Conservation (phyloP, 2,797 vertebrate genomes). For the Peromyscus attwateri region DNA sequence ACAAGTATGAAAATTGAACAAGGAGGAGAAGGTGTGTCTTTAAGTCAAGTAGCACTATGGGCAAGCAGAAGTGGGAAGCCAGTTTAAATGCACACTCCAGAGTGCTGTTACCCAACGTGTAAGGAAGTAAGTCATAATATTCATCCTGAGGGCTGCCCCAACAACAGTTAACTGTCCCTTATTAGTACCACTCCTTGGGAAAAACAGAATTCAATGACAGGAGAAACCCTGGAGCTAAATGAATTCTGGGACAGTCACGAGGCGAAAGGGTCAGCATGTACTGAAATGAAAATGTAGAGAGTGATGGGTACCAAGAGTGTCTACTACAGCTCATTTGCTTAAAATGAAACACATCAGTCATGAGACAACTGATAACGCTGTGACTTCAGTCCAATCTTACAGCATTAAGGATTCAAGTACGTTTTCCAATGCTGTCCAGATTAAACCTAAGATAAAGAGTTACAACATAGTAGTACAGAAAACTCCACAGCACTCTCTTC, state of each 20-base stretch:
- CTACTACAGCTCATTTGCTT: background rate
- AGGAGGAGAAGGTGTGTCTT: background rate
- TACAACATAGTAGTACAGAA: background rate
- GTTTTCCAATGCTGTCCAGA: background rate
- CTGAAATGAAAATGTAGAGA: background rate
- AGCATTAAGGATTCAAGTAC: background rate
- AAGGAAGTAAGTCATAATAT: background rate
- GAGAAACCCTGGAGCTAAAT: background rate
- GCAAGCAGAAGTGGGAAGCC: background rate
- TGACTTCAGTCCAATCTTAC: background rate
- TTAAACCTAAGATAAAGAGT: background rate
- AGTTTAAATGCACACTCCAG: background rate
- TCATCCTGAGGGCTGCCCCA: background rate
- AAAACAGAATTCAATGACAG: conserved; percentile 8
- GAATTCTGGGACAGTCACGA: background rate
- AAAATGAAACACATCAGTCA: background rate
- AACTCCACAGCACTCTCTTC: background rate
- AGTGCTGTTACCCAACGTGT: background rate
- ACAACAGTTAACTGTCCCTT: background rate
- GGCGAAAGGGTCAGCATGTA: background rate
- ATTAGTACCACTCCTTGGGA: too few relatives aligned
- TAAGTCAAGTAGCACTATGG: background rate
- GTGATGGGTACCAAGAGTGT: background rate
- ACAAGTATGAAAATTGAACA: background rate
- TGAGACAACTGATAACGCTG: background rate